These are phyloP conservation scores for Sphyrna mokarran DNA, from an alignment of 2,113 vertebrate genomes.

Conservation along the genomic window DNA sequence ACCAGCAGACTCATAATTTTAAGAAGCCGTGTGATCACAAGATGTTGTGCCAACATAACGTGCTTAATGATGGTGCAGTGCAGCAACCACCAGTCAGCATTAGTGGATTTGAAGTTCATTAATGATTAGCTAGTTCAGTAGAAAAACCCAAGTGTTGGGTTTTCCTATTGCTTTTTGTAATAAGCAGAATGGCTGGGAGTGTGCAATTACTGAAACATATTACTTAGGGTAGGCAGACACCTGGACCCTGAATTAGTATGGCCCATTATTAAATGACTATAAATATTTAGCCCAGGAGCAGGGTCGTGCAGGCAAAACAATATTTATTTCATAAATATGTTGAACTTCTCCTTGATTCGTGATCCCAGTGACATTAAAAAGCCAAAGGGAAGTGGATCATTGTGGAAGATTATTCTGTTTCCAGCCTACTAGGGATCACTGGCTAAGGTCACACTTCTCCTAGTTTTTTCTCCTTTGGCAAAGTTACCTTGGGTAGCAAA, in stretches of 20 bases:
- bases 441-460: neutral
- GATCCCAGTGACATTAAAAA: neutral
- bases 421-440: neutral
- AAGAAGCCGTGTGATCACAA: neutral
- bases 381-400: neutral
- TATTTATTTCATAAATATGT: neutral
- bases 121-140: neutral
- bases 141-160: neutral
- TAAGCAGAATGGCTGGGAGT: neutral
- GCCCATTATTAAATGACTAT: neutral
- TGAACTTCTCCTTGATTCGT: neutral
- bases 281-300: constrained; percentile 11
- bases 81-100: neutral
- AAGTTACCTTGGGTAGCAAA: neutral
- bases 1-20: neutral
- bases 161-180: neutral
- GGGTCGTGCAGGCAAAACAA: neutral
- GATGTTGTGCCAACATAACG: neutral
- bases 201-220: neutral
- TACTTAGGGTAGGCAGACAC: neutral
- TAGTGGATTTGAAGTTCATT: neutral
- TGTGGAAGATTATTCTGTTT: constrained; percentile 5
- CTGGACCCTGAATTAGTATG: neutral
- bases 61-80: neutral
- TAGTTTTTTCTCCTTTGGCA: neutral